Evolutionary conservation across 2,113 vertebrate species (phyloP).

Genomic region (Dasypus novemcinctus): DNA sequence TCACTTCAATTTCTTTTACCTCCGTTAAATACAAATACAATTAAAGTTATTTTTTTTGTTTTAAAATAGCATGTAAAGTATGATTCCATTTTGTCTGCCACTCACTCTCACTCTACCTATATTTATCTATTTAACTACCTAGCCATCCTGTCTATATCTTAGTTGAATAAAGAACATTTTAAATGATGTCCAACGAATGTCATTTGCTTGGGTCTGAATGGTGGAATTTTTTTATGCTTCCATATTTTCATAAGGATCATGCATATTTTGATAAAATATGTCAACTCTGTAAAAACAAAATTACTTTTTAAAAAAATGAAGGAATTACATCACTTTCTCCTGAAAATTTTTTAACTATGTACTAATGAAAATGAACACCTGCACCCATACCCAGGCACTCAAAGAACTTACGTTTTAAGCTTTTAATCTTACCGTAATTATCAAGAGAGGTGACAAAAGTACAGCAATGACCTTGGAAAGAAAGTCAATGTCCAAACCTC

Average conservation of each 20-base stretch:
- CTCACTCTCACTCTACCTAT: background rate
- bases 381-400: background rate
- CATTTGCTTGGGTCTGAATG: background rate
- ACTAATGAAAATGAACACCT: background rate
- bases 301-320: background rate
- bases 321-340: background rate
- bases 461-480: background rate
- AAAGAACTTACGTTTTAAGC: background rate
- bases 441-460: background rate
- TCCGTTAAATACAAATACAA: background rate
- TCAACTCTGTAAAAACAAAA: background rate
- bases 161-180: background rate
- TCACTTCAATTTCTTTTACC: conserved; percentile 29
- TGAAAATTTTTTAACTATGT: background rate
- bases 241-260: background rate
- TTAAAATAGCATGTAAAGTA: background rate
- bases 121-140: background rate
- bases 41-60: conserved; percentile 10
- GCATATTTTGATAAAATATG: conserved; percentile 26
- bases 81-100: background rate
- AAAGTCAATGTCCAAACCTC: background rate
- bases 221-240: background rate
- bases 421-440: background rate
- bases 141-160: background rate
- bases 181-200: conserved; percentile 23